Percentiles rank a stretch among this genome's conserved stretches.
These are phyloP conservation scores for Meloidogyne hapla DNA, from an alignment of 1,140 invertebrate species.

Conservation along the genomic window DNA sequence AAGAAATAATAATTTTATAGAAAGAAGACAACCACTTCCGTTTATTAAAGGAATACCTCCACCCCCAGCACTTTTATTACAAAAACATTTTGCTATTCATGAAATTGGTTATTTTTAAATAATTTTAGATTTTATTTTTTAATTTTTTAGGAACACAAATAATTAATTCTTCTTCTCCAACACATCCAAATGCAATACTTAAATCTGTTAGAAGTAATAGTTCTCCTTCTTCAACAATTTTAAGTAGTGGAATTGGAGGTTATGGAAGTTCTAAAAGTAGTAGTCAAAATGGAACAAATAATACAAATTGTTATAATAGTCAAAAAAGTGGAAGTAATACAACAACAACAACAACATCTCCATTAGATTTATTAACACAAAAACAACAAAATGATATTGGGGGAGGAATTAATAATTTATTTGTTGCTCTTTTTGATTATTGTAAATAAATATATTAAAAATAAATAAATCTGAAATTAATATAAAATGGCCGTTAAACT, in stretches of 20 bases:
- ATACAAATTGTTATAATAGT: no score
- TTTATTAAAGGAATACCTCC: conserved; percentile 2
- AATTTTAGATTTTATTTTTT: no score
- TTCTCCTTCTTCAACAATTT: conserved; percentile 29
- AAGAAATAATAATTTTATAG: conserved; percentile 7
- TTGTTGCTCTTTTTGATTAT: conserved; percentile 96
- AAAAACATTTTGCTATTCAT: conserved; percentile 11
- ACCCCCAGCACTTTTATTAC: conserved; percentile 8
- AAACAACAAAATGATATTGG: background rate
- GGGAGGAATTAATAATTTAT: conserved; percentile 65
- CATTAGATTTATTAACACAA: background rate
- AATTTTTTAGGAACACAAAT: conserved; percentile 5
- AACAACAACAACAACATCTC: background rate
- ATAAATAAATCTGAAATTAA: no score
- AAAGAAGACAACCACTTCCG: background rate
- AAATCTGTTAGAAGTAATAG: conserved; percentile 18
- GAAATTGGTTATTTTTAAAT: background rate
- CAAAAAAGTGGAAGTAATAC: background rate
- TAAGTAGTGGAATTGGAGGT: conserved; percentile 7
- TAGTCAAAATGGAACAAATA: background rate
- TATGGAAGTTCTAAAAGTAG: background rate
- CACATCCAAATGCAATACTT: background rate
- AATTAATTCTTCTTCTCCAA: background rate
- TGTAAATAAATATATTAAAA: background rate
- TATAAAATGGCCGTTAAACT: no score